Base-by-base conservation (phyloP, 2,797 vertebrate genomes). In the Sebastes cheni region DNA sequence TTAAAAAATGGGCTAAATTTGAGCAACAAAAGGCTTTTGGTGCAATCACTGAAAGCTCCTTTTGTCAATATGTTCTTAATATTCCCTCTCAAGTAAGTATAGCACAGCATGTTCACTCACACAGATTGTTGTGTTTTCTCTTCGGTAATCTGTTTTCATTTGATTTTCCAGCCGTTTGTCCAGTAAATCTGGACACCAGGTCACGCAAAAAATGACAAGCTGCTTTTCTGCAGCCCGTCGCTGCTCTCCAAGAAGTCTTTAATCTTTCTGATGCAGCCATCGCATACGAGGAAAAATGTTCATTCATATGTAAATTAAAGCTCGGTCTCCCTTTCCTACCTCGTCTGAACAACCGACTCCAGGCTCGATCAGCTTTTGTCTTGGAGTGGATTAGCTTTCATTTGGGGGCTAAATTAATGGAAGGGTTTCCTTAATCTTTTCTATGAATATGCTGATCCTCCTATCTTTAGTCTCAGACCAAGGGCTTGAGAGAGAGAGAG, bases 271-370 rank as follows among this genome's bases (percentile, higher is more conserved):
- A 91, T 84, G 88, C 93, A 93, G 91, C 86, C 89, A 72, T 87
- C 52, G 22, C 91, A 81, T 76, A 86, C 68, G 80, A 80, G 71
- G 79, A 85, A 87, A 50, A 83, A 87, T 71, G 65, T 86, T 85
- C 85, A 93, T 95, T 95, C 92, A 93, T 93, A 93, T 93, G 92
- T 79, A 93, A 94, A 94, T 94, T 39, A 84, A 65, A 59, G 77
- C 84, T 75, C n/a, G 89, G 56, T 88, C 87, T 89, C 87, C 66
- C 61, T 86, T 85, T 86, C 86, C 83, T 82, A 75, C 80, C 74
- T 83, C 72, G 76, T 87, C 81, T 81, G 82, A 91, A 73, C 82
- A 86, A 70, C 80, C 78, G 42, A 83, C 89, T 92, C 83, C 16
- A n/a, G 83, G 82, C 86, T 79, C 62, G 23, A 82, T 85, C 81